Percentiles rank a stretch among this genome's conserved stretches.
phyloP scores from a whole-genome alignment of 2,888 invertebrate genomes.

The Caenorhabditis virilis region DNA sequence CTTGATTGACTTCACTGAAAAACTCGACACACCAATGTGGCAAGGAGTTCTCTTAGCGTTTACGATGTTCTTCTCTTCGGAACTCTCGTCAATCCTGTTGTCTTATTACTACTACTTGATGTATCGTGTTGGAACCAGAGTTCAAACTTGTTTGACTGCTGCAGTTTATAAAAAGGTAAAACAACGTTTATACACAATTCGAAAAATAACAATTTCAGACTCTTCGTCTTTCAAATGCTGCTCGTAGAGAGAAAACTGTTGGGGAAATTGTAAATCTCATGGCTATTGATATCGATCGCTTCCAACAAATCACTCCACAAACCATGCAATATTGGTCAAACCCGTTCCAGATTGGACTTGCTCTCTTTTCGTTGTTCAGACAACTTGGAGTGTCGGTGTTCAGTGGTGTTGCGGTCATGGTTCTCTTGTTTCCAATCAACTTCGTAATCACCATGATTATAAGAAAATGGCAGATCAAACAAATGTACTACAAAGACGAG shows the following conservation, averaged over 20 bases:
- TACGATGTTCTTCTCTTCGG: slow-evolving; percentile 60
- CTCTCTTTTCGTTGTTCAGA: slow-evolving; percentile 70
- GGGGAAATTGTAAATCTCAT: slow-evolving; percentile 74
- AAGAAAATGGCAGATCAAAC: slow-evolving; percentile 70
- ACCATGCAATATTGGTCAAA: slow-evolving; percentile 68
- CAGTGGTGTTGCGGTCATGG: slow-evolving; percentile 93
- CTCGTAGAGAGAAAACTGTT: slow-evolving; percentile 71
- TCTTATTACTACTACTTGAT: slow-evolving; percentile 67
- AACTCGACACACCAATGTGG: slow-evolving; percentile 61
- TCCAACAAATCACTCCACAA: slow-evolving; percentile 69
- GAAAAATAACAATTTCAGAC: slow-evolving; percentile 56
- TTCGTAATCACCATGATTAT: slow-evolving; percentile 66
- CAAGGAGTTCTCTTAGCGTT: slow-evolving; percentile 61
- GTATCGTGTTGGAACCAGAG: slow-evolving; percentile 65
- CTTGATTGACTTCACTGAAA: slow-evolving; percentile 62
- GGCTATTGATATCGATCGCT: slow-evolving; percentile 72
- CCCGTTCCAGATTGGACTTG: slow-evolving; percentile 54
- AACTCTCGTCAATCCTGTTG: slow-evolving; percentile 62
- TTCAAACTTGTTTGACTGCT: slow-evolving; percentile 63
- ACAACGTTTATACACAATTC: neutral
- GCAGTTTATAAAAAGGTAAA: slow-evolving; percentile 69
- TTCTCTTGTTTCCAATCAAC: slow-evolving; percentile 78
- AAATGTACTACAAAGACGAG: slow-evolving; percentile 92
- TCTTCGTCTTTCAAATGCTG: slow-evolving; percentile 70
- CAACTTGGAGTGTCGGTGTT: slow-evolving; percentile 80